Percentiles rank a stretch among this genome's conserved stretches.
These are phyloP conservation scores for Montipora capitata DNA, from an alignment of 92 coral and sea anemone species.

Conservation along the genomic window DNA sequence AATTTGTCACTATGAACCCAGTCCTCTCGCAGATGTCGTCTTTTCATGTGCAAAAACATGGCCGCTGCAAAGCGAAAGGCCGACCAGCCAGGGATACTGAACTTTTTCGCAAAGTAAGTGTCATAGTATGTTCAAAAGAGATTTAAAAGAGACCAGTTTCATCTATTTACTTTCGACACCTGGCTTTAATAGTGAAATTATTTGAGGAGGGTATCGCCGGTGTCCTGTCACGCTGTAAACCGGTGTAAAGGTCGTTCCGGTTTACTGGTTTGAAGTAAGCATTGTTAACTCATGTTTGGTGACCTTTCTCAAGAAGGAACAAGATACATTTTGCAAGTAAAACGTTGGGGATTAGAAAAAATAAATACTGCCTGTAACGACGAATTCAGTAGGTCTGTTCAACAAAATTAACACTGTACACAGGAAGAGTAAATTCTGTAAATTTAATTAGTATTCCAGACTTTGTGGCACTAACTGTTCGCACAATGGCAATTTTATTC, in stretches of 20 bases:
- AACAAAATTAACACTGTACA: slow-evolving; percentile 1
- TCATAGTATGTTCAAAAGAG: slow-evolving; percentile 12
- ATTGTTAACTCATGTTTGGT: slow-evolving; percentile 27
- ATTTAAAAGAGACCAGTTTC: slow-evolving; percentile 32
- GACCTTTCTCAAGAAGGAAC: slow-evolving; percentile 40
- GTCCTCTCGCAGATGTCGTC: slow-evolving; percentile 39
- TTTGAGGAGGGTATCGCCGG: slow-evolving; percentile 1
- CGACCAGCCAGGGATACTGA: background rate
- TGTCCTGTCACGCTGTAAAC: slow-evolving; percentile 12
- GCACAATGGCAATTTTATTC: slow-evolving; percentile 7
- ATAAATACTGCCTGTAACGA: no score
- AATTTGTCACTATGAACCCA: slow-evolving; percentile 43
- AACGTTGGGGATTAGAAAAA: no score
- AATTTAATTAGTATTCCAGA: slow-evolving; percentile 8
- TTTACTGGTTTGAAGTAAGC: slow-evolving; percentile 19
- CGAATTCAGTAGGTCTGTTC: slow-evolving; percentile 10
- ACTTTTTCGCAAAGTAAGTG: slow-evolving; percentile 36
- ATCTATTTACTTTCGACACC: slow-evolving; percentile 11
- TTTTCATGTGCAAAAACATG: slow-evolving; percentile 15
- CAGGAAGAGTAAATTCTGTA: slow-evolving; percentile 8
- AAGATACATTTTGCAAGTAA: no score
- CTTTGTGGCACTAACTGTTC: slow-evolving; percentile 4
- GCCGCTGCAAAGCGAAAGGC: slow-evolving; percentile 30
- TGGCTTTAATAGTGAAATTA: slow-evolving; percentile 13
- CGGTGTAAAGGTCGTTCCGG: slow-evolving; percentile 7